Conservation (phyloP, 2,113 vertebrate species). For the Gadus macrocephalus region DNA sequence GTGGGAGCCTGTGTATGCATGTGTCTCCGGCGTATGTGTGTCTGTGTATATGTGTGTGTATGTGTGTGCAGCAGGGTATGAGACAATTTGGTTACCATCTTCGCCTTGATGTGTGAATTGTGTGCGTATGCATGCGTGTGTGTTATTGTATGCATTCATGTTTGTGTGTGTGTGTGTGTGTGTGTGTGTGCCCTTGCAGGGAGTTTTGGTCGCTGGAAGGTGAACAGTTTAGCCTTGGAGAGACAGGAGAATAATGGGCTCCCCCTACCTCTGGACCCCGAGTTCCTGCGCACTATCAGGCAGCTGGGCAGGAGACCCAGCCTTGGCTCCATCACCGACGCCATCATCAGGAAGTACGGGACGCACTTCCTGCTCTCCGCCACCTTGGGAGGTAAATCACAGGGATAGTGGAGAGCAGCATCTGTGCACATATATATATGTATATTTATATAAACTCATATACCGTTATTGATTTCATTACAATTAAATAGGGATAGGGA, state of each 20-base stretch:
- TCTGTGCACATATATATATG: too few species aligned
- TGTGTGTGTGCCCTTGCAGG: constrained; percentile 53
- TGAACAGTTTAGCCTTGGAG: constrained; percentile 80
- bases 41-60: too few species aligned
- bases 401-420: background rate
- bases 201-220: constrained; percentile 84
- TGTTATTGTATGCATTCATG: background rate
- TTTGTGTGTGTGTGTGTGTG: constrained; percentile 8
- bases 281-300: constrained; percentile 79
- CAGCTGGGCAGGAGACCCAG: constrained; percentile 77
- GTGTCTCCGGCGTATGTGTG: too few species aligned
- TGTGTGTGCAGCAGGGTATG: too few species aligned
- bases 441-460: too few species aligned
- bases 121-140: background rate
- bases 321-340: constrained; percentile 72
- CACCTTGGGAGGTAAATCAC: constrained; percentile 74
- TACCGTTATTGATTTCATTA: too few species aligned
- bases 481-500: background rate
- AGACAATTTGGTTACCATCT: too few species aligned
- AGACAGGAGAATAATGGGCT: constrained; percentile 77
- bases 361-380: constrained; percentile 79
- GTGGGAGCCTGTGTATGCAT: too few species aligned
- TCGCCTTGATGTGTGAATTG: background rate
- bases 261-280: constrained; percentile 74
- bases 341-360: constrained; percentile 79